Evolutionary conservation across 2,113 vertebrate species (phyloP), one percentile per base, ranked within the genome.

Genomic region (Hystrix brachyura): DNA sequence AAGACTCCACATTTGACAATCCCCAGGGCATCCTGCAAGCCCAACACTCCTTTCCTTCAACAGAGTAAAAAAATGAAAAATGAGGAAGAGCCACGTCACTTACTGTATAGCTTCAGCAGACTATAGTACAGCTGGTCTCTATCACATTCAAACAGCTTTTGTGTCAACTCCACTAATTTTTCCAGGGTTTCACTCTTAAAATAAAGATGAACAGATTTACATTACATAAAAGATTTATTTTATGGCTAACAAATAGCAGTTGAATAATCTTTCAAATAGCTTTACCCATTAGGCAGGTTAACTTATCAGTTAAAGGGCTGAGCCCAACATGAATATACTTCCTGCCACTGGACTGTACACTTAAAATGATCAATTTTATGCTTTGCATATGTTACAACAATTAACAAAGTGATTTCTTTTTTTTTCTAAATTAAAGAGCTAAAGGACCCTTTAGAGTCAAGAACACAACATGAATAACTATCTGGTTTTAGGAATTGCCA

Each of bases 111-210:
- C 0, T 98, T 98, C 23, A 99, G 98, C 23, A 99, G 55, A 96
- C 97, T 99, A 96, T 98, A 98, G 98, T 99, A 99, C 99, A 99
- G 99, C 87, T 99, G 99, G 97, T 99, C 99, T 98, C 99, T 98
- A 98, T 99, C 99, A 17, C 99, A 99, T 95, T 99, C 99, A 98
- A 99, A 99, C 1, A 99, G 98, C 97, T 99, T 99, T 85, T 98
- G 88, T 23, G 99, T 99, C 98, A 99, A 97, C 59, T 99, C 99
- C 97, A 99, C 99, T 98, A 99, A 98, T 86, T 99, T 98, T 96
- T 99, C 99, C 98, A 99, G 98, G 82, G 97, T 0, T 96, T 99
- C 99, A 97, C 99, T 98, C 99, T 99, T 98, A 92, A 93, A 97
- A 91, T 72, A 87, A 79, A 94, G 69, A 97, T 91, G 4, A 91